A percentile compares a stretch with the other conserved stretches of the same genome.
phyloP scores from a whole-genome alignment of 2,113 vertebrate species.

The Zapornia atra region DNA sequence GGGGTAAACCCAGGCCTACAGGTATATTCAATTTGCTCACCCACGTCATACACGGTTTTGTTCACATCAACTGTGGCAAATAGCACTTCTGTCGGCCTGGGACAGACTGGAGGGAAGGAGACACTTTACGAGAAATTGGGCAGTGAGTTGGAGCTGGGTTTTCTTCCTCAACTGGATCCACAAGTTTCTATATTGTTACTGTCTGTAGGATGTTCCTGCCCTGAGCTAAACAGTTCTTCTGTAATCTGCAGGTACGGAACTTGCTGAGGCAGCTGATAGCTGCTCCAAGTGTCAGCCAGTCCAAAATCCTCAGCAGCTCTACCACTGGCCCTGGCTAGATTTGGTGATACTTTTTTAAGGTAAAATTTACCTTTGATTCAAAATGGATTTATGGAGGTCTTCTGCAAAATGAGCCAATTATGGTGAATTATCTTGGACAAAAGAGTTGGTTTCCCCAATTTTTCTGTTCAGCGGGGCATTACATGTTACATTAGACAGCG shows the following conservation, averaged over 20 bases:
- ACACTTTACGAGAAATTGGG: neutral
- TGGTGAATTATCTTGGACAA: neutral
- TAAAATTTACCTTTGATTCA: neutral
- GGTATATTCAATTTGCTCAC: slow-evolving; percentile 69
- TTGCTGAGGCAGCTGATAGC: neutral
- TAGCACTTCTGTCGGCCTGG: slow-evolving; percentile 65
- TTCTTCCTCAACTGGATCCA: neutral
- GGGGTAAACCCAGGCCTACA: slow-evolving; percentile 79
- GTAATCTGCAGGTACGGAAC: accelerated
- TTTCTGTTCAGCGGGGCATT: neutral
- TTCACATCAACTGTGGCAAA: slow-evolving; percentile 61
- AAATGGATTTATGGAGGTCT: neutral
- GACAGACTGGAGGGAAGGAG: slow-evolving; percentile 78
- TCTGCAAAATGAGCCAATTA: neutral
- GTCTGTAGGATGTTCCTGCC: accelerated
- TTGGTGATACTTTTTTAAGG: neutral
- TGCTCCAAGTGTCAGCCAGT: neutral
- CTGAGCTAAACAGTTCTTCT: neutral
- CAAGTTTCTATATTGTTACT: accelerated
- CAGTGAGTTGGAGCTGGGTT: neutral
- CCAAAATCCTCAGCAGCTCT: neutral
- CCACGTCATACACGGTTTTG: slow-evolving; percentile 75
- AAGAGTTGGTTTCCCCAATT: neutral
- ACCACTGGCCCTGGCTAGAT: neutral
- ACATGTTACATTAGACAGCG: neutral